phyloP scores from a whole-genome alignment of 2,113 vertebrate genomes.

The Neogobius melanostomus region DNA sequence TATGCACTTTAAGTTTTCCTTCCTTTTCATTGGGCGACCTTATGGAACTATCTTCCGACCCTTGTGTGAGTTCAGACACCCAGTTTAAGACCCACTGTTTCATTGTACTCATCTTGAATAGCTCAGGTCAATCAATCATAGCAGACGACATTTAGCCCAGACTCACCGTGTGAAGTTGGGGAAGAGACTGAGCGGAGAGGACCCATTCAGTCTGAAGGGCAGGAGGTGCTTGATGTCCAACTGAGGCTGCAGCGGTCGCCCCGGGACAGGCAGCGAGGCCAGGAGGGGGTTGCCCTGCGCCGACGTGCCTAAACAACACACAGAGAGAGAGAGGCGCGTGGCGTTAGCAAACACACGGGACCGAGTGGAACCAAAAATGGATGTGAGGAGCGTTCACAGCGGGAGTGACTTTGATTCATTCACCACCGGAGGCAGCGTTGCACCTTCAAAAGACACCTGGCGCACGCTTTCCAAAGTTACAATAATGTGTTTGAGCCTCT shows the following conservation, averaged over 20 bases:
- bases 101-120: too few species aligned
- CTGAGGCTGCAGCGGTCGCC: conserved; percentile 86
- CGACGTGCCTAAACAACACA: conserved; percentile 71
- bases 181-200: conserved; percentile 92
- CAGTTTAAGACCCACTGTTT: too few species aligned
- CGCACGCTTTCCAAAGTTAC: conserved; percentile 5
- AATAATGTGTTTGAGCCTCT: background rate
- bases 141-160: background rate
- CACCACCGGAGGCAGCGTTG: conserved; percentile 38
- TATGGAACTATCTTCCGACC: too few species aligned
- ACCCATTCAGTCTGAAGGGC: conserved; percentile 92
- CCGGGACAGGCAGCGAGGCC: conserved; percentile 85
- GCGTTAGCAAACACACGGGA: background rate
- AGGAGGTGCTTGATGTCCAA: conserved; percentile 95
- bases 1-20: too few species aligned
- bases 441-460: conserved; percentile 33
- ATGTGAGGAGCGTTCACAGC: conserved; percentile 25
- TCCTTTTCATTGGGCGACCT: too few species aligned
- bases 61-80: too few species aligned
- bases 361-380: conserved; percentile 13
- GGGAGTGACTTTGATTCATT: conserved; percentile 57
- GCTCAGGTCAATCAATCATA: too few species aligned
- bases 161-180: conserved; percentile 95
- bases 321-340: conserved; percentile 14
- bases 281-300: conserved; percentile 85